Base-by-base conservation (phyloP, 2,113 vertebrate species). In the Stigmatopora nigra region DNA sequence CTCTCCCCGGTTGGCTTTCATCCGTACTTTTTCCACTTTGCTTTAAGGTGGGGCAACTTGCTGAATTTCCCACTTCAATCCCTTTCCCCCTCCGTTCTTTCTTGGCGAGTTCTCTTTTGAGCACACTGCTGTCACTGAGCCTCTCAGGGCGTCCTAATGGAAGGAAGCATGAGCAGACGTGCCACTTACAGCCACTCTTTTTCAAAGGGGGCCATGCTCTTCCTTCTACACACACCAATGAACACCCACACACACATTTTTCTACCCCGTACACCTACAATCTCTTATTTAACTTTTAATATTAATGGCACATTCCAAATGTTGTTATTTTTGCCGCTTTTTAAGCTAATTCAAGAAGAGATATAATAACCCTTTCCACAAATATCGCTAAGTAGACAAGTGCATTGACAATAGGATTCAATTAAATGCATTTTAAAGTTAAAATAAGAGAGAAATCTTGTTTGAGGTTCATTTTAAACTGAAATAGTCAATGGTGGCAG, bases 161-260 rank as follows among this genome's bases (percentile, higher is more conserved):
- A 71, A 70, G 67, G 65, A 82, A 75, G 70, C 49, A 68, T 73
- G 83, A 82, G 69, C 73, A 81, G 76, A 67, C 74, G 71, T 76
- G 82, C 75, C 76, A 71, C 69, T 71, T 67, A 76, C 77, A 77
- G 72, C 81, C 79, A 77, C 77, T 84, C 70, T 69, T 78, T 31
- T 69, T 67, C 73, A 79, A 77, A 78, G 61, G 71, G 73, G 71
- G 72, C 69, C 53, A 64, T 44, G 65, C 78, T 73, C 59, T 67
- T 66, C 61, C 73, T 79, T 73, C 72, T 60, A 35, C 72, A 65
- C 16, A 53, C 17, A 19, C 17, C 86, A 73, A 36, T 31, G 16
- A 1, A 20, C 60, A 44, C n/a, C 17, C 58, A 44, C 59, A 44
- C 59, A 20, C 57, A n/a, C 9, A 22, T 22, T 52, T 52, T 10